Evolutionary conservation across 2,113 vertebrate genomes (phyloP).

Genomic region (Gobiocypris rarus): DNA sequence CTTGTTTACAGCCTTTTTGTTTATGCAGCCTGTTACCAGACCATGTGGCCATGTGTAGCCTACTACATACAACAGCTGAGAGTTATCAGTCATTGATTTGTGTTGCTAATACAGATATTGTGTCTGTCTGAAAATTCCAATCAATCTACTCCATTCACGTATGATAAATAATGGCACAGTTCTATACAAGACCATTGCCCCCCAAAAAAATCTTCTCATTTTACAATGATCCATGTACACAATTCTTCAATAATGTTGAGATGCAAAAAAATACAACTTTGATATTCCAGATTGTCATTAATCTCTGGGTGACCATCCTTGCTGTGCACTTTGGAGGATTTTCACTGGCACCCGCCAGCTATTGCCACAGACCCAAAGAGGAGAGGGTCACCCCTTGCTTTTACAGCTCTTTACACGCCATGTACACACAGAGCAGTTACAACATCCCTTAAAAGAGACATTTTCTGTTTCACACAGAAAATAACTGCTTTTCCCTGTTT

Average conservation of each 20-base stretch:
- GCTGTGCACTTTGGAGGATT: conserved; percentile 67
- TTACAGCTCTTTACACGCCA: conserved; percentile 63
- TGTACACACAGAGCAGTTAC: not conserved
- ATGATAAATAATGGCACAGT: conserved; percentile 41
- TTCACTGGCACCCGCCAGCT: conserved; percentile 58
- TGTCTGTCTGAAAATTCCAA: conserved; percentile 35
- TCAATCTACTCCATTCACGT: conserved; percentile 24
- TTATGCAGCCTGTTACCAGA: conserved; percentile 66
- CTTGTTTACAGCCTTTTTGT: conserved; percentile 55
- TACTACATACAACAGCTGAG: conserved; percentile 6
- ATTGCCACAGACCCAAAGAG: conserved; percentile 66
- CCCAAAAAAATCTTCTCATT: conserved; percentile 24
- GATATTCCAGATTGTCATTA: conserved; percentile 53
- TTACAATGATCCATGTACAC: conserved; percentile 41
- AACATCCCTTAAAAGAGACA: not conserved
- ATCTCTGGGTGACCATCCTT: conserved; percentile 65
- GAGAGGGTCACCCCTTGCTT: conserved; percentile 52
- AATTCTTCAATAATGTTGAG: conserved; percentile 32
- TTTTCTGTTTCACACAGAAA: conserved; percentile 34
- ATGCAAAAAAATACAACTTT: conserved; percentile 35
- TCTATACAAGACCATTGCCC: conserved; percentile 26
- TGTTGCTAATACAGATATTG: conserved; percentile 46
- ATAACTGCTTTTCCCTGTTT: not conserved
- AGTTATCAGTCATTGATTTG: conserved; percentile 52
- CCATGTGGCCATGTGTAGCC: conserved; percentile 58